Percentiles rank a stretch among this genome's conserved stretches.
Conservation (phyloP, 2,888 invertebrate genomes). For the Pyrocoelia pectoralis region DNA sequence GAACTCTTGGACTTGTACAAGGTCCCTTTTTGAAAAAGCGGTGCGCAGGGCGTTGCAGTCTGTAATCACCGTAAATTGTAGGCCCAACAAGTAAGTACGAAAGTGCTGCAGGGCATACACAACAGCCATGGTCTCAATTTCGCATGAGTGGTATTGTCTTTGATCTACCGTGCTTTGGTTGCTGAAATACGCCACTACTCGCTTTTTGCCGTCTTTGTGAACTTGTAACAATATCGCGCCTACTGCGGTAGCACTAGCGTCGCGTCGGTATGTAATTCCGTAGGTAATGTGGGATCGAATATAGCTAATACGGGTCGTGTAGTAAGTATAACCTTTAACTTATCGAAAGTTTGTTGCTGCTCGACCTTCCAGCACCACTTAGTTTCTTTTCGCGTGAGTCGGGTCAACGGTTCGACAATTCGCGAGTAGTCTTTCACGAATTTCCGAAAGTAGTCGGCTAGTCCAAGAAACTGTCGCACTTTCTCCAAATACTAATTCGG, state of each 20-base stretch:
- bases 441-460: slow-evolving; percentile 45
- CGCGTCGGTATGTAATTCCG: slow-evolving; percentile 37
- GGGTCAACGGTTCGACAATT: slow-evolving; percentile 37
- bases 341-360: too few relatives aligned
- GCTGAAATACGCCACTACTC: slow-evolving; percentile 38
- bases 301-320: slow-evolving; percentile 31
- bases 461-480: slow-evolving; percentile 46
- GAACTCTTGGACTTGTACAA: slow-evolving; percentile 21
- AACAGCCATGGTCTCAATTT: slow-evolving; percentile 37
- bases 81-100: slow-evolving; percentile 39
- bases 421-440: slow-evolving; percentile 41
- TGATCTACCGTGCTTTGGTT: slow-evolving; percentile 31
- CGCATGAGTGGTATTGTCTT: slow-evolving; percentile 31
- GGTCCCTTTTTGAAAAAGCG: slow-evolving; percentile 23
- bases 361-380: slow-evolving; percentile 19
- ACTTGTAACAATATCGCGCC: slow-evolving; percentile 9
- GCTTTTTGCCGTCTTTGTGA: not conserved
- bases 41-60: slow-evolving; percentile 40
- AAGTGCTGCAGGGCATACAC: slow-evolving; percentile 38
- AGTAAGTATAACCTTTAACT: not conserved
- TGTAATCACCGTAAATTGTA: slow-evolving; percentile 40
- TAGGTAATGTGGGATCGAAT: slow-evolving; percentile 24
- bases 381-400: slow-evolving; percentile 16
- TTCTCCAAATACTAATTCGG: too few relatives aligned
- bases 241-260: slow-evolving; percentile 21